phyloP scores from a whole-genome alignment of 1,140 invertebrate genomes.

The Elymnias hypermnestra region DNA sequence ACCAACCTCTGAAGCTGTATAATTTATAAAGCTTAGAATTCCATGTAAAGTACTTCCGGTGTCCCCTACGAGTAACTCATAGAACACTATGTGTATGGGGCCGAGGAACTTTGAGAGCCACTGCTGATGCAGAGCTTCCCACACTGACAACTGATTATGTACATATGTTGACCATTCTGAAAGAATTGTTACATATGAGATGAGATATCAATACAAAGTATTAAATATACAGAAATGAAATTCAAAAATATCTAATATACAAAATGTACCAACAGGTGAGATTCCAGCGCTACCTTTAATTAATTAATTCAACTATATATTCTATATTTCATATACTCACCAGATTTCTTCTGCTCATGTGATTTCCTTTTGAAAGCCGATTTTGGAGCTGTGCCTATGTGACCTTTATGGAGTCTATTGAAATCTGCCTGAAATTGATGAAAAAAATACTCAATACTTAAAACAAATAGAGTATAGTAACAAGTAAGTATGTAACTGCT shows the following conservation, averaged over 20 bases:
- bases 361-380: conserved; percentile 52
- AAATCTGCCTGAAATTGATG: conserved; percentile 53
- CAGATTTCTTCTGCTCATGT: conserved; percentile 34
- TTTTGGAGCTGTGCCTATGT: conserved; percentile 59
- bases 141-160: conserved; percentile 79
- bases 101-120: conserved; percentile 84
- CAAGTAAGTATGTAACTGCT: too few species aligned
- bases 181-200: too few species aligned
- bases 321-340: conserved; percentile 30
- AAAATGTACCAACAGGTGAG: too few species aligned
- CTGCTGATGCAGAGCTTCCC: conserved; percentile 81
- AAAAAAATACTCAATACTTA: background rate
- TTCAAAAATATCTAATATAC: too few species aligned
- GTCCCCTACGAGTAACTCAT: conserved; percentile 81
- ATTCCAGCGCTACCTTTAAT: too few species aligned
- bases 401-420: conserved; percentile 59
- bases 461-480: conserved; percentile 20
- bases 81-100: conserved; percentile 82
- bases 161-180: conserved; percentile 86
- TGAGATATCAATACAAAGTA: too few species aligned
- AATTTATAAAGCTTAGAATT: conserved; percentile 80
- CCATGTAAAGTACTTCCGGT: conserved; percentile 77
- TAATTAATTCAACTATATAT: too few species aligned
- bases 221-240: too few species aligned
- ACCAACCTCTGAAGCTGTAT: conserved; percentile 48